Base-by-base conservation (phyloP, 2,113 vertebrate species). In the Rhinogobius similis region DNA sequence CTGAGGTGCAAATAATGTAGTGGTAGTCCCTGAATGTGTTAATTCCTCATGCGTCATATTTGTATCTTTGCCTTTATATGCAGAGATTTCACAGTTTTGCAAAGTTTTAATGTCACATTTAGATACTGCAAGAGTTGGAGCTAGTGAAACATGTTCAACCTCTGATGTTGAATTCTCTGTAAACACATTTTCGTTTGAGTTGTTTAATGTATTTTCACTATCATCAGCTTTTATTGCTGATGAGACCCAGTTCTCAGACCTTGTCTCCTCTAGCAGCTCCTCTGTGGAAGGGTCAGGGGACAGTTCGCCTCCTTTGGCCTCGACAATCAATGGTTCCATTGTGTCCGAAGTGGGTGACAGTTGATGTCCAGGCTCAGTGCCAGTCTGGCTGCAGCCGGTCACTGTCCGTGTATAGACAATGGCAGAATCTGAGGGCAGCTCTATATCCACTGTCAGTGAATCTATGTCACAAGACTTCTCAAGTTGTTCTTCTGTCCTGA, bases 351-450 rank as follows among this genome's bases (percentile, higher is more conserved):
- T 53, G 58, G 61, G 46, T 52, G 69, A 76, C 24, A 69, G 65
- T 43, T 71, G 69, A 38, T 72, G 65, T 26, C 78, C 78, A 48
- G 77, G 62, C 62, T 81, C 71, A 8, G 52, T 67, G 69, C 44
- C 71, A 70, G 71, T 23, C 63, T 64, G 48, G 55, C 65, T 29
- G 43, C 65, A 56, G 32, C 69, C 72, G 5, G 41, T 55, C 39
- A 10, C 61, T 39, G 32, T 67, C 41, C 58, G 27, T n/a, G 29
- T 62, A 55, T 29, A 11, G 23, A 27, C 48, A 2, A 11, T 39
- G 26, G 4, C 75, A 5, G 16, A 18, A 43, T 76, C 85, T 6
- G 11, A 68, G 5, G 70, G 56, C 10, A 65, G 32, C 68, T 50
- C 43, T 52, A 38, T 16, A 1, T 84, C 77, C 53, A 58, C 36